A percentile compares a stretch with the other conserved stretches of the same genome.
phyloP scores from a whole-genome alignment of 2,113 vertebrate genomes.

The Gasterosteus nipponicus region DNA sequence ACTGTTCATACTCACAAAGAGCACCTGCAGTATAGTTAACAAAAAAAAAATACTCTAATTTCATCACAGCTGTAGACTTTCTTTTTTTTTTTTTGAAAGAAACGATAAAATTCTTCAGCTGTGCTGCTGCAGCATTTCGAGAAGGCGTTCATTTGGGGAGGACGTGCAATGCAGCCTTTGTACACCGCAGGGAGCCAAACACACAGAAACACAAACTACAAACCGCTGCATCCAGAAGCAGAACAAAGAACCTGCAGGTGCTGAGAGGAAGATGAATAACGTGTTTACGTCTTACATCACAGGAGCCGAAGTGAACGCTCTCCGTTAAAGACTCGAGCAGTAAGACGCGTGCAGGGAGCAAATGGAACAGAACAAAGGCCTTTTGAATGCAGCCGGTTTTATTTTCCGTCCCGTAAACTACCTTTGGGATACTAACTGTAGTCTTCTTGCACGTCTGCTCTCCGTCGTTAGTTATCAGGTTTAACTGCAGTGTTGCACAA shows the following conservation, averaged over 20 bases:
- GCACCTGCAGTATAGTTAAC: no score
- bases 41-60: no score
- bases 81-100: neutral
- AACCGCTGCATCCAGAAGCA: constrained; percentile 14
- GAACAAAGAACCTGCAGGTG: constrained; percentile 3
- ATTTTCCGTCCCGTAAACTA: neutral
- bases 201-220: neutral
- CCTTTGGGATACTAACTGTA: neutral
- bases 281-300: neutral
- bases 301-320: neutral
- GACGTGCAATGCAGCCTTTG: neutral
- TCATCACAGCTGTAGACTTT: neutral
- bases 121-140: neutral
- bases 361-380: neutral
- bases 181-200: constrained; percentile 59
- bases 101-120: neutral
- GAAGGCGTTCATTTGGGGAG: neutral
- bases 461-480: neutral
- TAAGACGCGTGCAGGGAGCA: neutral
- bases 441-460: neutral
- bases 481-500: constrained; percentile 14
- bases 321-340: neutral
- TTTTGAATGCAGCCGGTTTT: neutral
- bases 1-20: neutral
- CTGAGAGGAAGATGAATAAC: neutral